phyloP scores from a whole-genome alignment of 2,888 invertebrate species.

The Callyntrura sp. region DNA sequence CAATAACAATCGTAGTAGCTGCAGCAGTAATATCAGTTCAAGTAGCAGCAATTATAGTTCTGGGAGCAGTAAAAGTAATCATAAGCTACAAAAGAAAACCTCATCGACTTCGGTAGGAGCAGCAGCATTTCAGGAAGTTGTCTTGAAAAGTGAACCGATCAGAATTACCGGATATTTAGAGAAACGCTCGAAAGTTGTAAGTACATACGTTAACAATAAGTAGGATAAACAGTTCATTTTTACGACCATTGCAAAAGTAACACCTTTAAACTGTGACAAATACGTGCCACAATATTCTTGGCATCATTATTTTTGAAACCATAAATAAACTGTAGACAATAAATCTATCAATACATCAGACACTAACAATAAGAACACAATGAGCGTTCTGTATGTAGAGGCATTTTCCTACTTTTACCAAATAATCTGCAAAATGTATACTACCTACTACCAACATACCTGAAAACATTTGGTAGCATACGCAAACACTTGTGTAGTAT shows the following conservation, averaged over 20 bases:
- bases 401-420: too few relatives aligned
- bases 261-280: too few relatives aligned
- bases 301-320: too few relatives aligned
- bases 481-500: too few relatives aligned
- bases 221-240: neutral
- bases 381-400: too few relatives aligned
- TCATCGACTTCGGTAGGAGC: slow-evolving; percentile 33
- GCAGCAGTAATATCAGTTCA: slow-evolving; percentile 56
- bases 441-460: too few relatives aligned
- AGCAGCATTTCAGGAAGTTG: slow-evolving; percentile 57
- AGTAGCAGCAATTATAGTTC: slow-evolving; percentile 21
- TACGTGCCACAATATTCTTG: too few relatives aligned
- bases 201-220: slow-evolving; percentile 62
- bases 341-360: too few relatives aligned
- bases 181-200: slow-evolving; percentile 87
- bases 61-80: neutral
- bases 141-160: slow-evolving; percentile 79
- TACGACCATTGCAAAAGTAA: neutral
- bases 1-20: slow-evolving; percentile 56
- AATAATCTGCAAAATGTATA: too few relatives aligned
- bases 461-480: too few relatives aligned
- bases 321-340: too few relatives aligned
- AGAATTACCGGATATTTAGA: slow-evolving; percentile 87
- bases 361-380: too few relatives aligned
- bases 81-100: slow-evolving; percentile 52